Evolutionary conservation across 2,113 vertebrate genomes (phyloP).

Genomic region (Lucifuga dentata): DNA sequence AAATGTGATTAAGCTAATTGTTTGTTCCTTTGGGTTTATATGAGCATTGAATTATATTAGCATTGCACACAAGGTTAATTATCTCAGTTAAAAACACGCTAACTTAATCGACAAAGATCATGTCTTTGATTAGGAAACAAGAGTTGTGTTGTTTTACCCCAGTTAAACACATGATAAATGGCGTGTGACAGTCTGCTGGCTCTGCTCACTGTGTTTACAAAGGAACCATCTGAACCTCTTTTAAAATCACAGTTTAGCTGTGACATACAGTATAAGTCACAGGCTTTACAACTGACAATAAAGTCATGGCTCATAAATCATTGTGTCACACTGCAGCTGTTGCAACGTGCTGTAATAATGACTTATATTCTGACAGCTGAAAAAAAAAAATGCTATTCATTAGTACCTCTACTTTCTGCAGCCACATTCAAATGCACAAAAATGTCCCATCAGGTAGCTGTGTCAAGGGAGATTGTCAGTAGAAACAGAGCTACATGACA

Average conservation of each 20-base stretch:
- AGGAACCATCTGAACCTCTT: conserved; percentile 54
- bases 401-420: conserved; percentile 40
- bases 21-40: conserved; percentile 54
- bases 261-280: conserved; percentile 66
- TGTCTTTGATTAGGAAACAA: conserved; percentile 73
- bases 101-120: conserved; percentile 61
- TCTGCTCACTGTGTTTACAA: conserved; percentile 54
- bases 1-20: conserved; percentile 64
- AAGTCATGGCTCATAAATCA: conserved; percentile 76
- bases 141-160: conserved; percentile 60
- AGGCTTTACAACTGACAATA: conserved; percentile 72
- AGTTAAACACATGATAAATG: conserved; percentile 72
- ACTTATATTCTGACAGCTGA: conserved; percentile 58
- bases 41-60: too few relatives aligned
- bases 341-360: conserved; percentile 60
- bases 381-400: conserved; percentile 43
- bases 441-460: conserved; percentile 49
- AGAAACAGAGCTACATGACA: conserved; percentile 31
- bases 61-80: conserved; percentile 70
- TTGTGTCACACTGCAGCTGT: conserved; percentile 64
- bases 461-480: conserved; percentile 21
- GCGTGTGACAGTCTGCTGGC: conserved; percentile 59
- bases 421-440: conserved; percentile 29
- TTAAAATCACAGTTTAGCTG: conserved; percentile 52
- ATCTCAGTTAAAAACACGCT: conserved; percentile 51